phyloP scores from a whole-genome alignment of 2,888 invertebrate genomes.

The Micropterix aruncella region DNA sequence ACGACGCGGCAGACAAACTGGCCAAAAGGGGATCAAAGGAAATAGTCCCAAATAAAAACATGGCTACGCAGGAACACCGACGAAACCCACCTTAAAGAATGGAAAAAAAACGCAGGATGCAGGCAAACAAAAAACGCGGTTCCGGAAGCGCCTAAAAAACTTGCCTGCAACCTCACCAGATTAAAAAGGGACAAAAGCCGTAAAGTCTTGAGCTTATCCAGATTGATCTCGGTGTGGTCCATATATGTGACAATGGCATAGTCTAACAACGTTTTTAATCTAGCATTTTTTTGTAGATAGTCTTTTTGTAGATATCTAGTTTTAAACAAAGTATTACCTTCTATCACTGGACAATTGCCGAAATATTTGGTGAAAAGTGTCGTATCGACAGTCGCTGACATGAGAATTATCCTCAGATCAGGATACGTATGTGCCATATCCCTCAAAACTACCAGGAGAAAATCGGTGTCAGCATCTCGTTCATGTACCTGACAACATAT shows the following conservation, averaged over 20 bases:
- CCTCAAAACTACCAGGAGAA: slow-evolving; percentile 82
- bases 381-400: slow-evolving; percentile 98
- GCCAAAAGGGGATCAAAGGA: too few relatives aligned
- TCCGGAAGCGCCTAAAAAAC: too few relatives aligned
- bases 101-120: too few relatives aligned
- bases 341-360: slow-evolving; percentile 79
- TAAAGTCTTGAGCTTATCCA: too few relatives aligned
- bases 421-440: slow-evolving; percentile 93
- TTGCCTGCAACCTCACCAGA: too few relatives aligned
- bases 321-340: slow-evolving; percentile 26
- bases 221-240: too few relatives aligned
- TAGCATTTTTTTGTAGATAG: background rate
- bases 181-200: too few relatives aligned
- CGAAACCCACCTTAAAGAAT: too few relatives aligned
- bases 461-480: slow-evolving; percentile 89
- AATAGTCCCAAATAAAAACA: too few relatives aligned
- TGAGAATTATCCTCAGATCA: slow-evolving; percentile 82
- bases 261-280: slow-evolving; percentile 8
- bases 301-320: background rate
- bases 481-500: slow-evolving; percentile 38
- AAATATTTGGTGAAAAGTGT: slow-evolving; percentile 86
- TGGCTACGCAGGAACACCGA: too few relatives aligned
- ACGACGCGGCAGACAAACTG: too few relatives aligned
- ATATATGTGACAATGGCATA: background rate
- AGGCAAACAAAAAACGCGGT: too few relatives aligned